Conservation (phyloP, 1,140 invertebrate genomes). For the Holcopasites calliopsidis region DNA sequence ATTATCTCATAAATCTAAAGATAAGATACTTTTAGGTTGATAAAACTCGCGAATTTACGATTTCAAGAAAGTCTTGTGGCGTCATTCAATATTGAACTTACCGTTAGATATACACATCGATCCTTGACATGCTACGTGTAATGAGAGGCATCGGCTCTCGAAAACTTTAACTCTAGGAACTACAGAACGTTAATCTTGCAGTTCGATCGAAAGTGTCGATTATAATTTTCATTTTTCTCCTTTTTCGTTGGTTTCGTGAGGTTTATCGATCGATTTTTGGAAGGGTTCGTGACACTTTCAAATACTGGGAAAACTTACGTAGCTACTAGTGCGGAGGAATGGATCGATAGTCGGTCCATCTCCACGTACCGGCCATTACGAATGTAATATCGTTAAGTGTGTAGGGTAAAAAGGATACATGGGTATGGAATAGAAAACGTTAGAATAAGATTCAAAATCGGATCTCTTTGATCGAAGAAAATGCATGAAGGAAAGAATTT, state of each 20-base stretch:
- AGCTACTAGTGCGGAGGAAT: constrained; percentile 9
- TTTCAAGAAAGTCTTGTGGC: background rate
- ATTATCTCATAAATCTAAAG: constrained; percentile 26
- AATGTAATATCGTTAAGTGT: constrained; percentile 40
- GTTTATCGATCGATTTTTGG: background rate
- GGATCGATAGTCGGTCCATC: constrained; percentile 48
- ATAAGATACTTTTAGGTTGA: background rate
- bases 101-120: background rate
- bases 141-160: background rate
- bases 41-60: background rate
- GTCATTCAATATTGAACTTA: background rate
- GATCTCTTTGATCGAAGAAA: constrained; percentile 1
- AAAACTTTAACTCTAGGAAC: background rate
- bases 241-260: background rate
- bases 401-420: constrained; percentile 7
- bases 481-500: constrained; percentile 36
- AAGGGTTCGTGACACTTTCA: background rate
- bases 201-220: background rate
- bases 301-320: background rate
- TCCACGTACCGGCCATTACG: constrained; percentile 44
- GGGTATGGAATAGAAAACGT: background rate
- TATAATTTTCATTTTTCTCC: background rate
- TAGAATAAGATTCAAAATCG: background rate
- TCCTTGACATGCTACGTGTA: constrained; percentile 1
- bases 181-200: background rate